These are phyloP conservation scores for Leptatherina wallacei DNA, from an alignment of 2,797 vertebrate genomes.

Conservation along the genomic window DNA sequence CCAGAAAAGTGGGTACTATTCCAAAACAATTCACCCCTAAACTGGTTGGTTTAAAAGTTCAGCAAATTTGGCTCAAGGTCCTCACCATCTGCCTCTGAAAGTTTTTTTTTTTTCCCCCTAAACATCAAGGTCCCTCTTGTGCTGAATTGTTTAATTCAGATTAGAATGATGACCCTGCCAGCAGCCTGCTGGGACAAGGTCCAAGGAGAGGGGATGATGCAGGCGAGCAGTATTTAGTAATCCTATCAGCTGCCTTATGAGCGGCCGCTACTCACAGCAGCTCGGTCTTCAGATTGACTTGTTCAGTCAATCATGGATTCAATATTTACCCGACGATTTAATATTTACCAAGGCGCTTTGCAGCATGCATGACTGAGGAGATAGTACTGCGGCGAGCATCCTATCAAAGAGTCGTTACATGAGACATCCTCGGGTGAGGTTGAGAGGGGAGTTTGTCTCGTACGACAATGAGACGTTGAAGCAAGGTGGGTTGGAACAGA, in stretches of 20 bases:
- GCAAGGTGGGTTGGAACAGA: conserved; percentile 46
- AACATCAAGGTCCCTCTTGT: conserved; percentile 38
- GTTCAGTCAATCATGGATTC: conserved; percentile 75
- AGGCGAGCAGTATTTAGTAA: conserved; percentile 68
- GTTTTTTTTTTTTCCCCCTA: conserved; percentile 9
- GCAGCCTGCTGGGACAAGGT: conserved; percentile 34
- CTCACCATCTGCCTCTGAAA: conserved; percentile 39
- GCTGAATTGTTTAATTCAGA: conserved; percentile 56
- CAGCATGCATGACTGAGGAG: conserved; percentile 38
- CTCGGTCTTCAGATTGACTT: conserved; percentile 69
- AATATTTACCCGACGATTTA: conserved; percentile 74
- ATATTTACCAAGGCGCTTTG: conserved; percentile 72
- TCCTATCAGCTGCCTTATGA: conserved; percentile 61
- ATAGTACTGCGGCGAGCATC: conserved; percentile 41
- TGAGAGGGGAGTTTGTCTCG: conserved; percentile 10
- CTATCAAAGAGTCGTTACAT: conserved; percentile 59
- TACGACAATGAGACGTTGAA: conserved; percentile 36
- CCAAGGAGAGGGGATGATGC: conserved; percentile 35
- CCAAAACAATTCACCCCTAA: conserved; percentile 47
- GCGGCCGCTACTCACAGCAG: conserved; percentile 45
- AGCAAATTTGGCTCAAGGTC: conserved; percentile 42
- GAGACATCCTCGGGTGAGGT: conserved; percentile 43
- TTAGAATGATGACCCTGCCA: conserved; percentile 58
- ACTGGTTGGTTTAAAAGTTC: conserved; percentile 49
- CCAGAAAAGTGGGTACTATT: conserved; percentile 45